Evolutionary conservation across 1,140 invertebrate species (phyloP).

Genomic region (Trypoxylus dichotomus): DNA sequence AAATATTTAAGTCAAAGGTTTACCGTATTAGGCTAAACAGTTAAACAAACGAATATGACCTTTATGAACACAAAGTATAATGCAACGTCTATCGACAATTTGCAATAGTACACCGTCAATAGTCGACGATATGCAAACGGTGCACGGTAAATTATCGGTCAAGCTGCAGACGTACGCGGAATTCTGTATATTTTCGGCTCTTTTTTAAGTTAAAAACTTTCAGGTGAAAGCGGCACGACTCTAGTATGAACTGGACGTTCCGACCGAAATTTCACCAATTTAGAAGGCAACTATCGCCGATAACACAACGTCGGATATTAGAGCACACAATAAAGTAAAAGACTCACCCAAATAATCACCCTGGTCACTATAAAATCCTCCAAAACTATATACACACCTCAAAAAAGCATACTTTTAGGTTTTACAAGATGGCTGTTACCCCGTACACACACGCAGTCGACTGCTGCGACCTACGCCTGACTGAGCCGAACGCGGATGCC

Average conservation of each 20-base stretch:
- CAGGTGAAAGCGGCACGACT: conserved; percentile 32
- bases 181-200: conserved; percentile 11
- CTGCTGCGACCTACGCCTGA: conserved; percentile 33
- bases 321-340: conserved; percentile 18
- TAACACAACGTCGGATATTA: conserved; percentile 27
- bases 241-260: background rate
- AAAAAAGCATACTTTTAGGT: conserved; percentile 54
- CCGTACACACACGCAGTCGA: conserved; percentile 46
- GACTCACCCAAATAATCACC: conserved; percentile 53
- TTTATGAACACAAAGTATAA: conserved; percentile 37
- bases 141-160: background rate
- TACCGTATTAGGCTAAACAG: conserved; percentile 47
- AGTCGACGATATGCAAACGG: background rate
- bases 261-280: conserved; percentile 28
- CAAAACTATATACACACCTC: conserved; percentile 54
- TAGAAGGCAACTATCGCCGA: conserved; percentile 12
- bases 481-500: background rate
- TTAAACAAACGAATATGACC: conserved; percentile 45
- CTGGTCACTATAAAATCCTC: conserved; percentile 48
- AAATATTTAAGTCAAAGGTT: conserved; percentile 38
- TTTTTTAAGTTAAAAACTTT: conserved; percentile 29
- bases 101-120: conserved; percentile 10
- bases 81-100: background rate
- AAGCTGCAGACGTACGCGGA: background rate
- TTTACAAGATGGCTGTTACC: conserved; percentile 54